Evolutionary conservation across 2,888 invertebrate genomes (phyloP), one percentile per base, ranked within the genome.

Genomic region (Drosophila nr. medialis): DNA sequence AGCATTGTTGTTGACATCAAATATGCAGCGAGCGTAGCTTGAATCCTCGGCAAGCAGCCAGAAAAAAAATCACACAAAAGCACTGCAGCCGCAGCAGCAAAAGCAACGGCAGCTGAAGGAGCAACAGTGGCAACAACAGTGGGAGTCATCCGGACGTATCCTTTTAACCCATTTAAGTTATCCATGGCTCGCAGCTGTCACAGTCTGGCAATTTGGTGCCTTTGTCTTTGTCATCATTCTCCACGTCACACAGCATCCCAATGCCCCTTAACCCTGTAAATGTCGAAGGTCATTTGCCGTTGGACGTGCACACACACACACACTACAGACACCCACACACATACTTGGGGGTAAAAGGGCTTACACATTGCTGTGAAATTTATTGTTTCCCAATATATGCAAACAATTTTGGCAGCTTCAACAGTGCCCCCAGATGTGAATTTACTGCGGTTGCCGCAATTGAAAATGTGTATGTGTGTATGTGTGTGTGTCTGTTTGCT

Each of bases 301-400:
- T 67, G 77, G 74, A 86, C 76, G 82, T 69, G 73, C 58, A 54
- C 51, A 56, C 53, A 61, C 34, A 64, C 42, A 64, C 50, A 62
- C 51, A 61, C 45, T 13, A 60, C 42, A 24, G 5, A 54, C 45
- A 56, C 48, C 54, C 51, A 55, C 42, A 24, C 62, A 61, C 36
- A 59, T 50, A 48, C 34, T 49, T 54, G 38, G 58, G 49, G 58
- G 51, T 59, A 45, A 61, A 64, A 59, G 58, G 45, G 60, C 70
- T 59, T 64, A 74, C 54, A 75, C 72, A 75, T 81, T 80, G 71
- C 66, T 75, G 80, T 72, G 72, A 72, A 87, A 87, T 87, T 89
- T 87, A 87, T 87, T 87, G 89, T 87, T 89, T 89, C 80, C 85
- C 86, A 87, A 87, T 86, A 89, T 85, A 86, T 89, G 86, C 86